Base-by-base conservation (phyloP, 2,888 invertebrate species). In the Sarcophaga rosellei region DNA sequence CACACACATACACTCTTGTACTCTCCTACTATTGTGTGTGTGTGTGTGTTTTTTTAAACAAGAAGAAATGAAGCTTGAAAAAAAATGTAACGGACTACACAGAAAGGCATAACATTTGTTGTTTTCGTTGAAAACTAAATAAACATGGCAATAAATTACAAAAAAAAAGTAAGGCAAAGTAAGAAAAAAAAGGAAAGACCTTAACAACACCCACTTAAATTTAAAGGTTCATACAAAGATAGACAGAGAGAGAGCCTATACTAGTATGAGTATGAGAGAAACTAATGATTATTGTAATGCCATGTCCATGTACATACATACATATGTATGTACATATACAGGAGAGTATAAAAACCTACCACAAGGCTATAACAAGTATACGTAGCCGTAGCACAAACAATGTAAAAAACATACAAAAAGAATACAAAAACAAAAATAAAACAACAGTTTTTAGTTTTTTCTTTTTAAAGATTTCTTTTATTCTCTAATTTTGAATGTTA, bases 251-350 rank as follows among this genome's bases (percentile, higher is more conserved):
- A 57, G n/a, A 20, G 63, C 25, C 6, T 15, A 12, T 25, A 11
- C 12, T 53, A 21, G 15, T 62, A 21, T 44, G 25, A 25, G 23
- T 47, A 4, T 44, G 15, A 23, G n/a, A 35, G 61, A 77, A 83
- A 83, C 72, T 78, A 78, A 83, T 83, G 66, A 78, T 83, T 72
- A 78, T 83, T 78, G 78, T 35, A 35, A 35, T 35, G 35, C 35
- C 35, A 35, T 66, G 65, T 66, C 35, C 35, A 10, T 53, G 1
- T 53, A 2, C 53, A 17, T 15, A 15, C 15, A 2, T 11, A 12
- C 15, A 15, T 2, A 53, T 53, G n/a, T n/a, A n/a, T n/a, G n/a
- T n/a, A 53, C 12, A 17, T 53, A 4, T 15, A 47, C 47, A 47
- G 47, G 47, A 53, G 53, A 15, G 53, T 15, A 15, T 3, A 53